phyloP scores from a whole-genome alignment of 2,113 vertebrate genomes.

The Rynchops niger region DNA sequence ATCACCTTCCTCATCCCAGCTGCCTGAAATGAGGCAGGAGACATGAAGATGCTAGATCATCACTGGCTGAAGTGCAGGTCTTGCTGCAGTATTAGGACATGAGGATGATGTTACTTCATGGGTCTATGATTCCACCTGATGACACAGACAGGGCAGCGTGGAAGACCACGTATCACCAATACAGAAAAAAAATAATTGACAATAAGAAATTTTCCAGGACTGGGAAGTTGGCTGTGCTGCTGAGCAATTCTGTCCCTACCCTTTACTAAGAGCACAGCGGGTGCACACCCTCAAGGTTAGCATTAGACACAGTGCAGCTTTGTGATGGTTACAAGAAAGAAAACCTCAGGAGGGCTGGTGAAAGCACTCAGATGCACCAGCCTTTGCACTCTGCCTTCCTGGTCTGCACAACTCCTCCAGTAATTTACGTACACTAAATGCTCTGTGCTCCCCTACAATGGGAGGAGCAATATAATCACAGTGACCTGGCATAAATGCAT shows the following conservation, averaged over 20 bases:
- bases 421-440: not conserved
- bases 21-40: not conserved
- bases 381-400: not conserved
- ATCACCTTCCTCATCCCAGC: not conserved
- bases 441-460: not conserved
- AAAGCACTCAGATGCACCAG: not conserved
- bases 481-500: slow-evolving; percentile 47
- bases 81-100: not conserved
- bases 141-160: not conserved
- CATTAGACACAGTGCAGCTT: not conserved
- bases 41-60: not conserved
- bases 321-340: not conserved
- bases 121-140: slow-evolving; percentile 9
- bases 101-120: not conserved
- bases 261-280: not conserved
- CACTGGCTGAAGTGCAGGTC: not conserved
- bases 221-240: not conserved
- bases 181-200: not conserved
- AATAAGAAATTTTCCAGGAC: not conserved
- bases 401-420: fast-evolving
- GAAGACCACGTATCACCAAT: not conserved
- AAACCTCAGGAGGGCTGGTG: not conserved
- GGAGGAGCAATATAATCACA: not conserved
- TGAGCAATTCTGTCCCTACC: not conserved
- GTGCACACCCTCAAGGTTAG: not conserved